These are phyloP conservation scores for Helicorthomorpha holstii DNA, from an alignment of 1,140 invertebrate species.

Conservation along the genomic window DNA sequence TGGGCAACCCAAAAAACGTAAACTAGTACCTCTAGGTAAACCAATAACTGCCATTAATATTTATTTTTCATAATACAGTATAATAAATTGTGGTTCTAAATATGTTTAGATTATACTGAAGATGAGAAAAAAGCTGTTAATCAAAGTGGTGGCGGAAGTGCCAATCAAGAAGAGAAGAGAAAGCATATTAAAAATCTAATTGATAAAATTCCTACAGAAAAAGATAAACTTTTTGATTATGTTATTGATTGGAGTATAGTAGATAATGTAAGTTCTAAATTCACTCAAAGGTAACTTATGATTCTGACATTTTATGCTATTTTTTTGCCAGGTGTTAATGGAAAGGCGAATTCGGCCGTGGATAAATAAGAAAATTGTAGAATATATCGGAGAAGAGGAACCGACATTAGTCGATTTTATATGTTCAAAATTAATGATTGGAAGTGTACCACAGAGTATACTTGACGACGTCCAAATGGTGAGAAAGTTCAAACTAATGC, in stretches of 20 bases:
- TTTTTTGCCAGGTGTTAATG: conserved; percentile 53
- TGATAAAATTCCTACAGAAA: conserved; percentile 95
- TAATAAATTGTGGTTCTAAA: not conserved
- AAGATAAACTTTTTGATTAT: conserved; percentile 86
- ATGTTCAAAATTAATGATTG: conserved; percentile 89
- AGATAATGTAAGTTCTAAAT: conserved; percentile 39
- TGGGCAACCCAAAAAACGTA: conserved; percentile 47
- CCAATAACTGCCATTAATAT: not conserved
- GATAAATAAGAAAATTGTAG: conserved; percentile 99
- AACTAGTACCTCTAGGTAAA: conserved; percentile 60
- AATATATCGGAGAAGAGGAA: conserved; percentile 98
- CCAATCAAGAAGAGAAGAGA: conserved; percentile 72
- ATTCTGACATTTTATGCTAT: conserved; percentile 6
- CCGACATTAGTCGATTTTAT: conserved; percentile 97
- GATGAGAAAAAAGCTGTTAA: conserved; percentile 37
- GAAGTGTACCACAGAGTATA: conserved; percentile 79
- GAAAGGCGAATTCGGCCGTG: conserved; percentile 93
- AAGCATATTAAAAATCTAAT: conserved; percentile 93
- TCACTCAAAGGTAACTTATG: not conserved
- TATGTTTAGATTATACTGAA: conserved; percentile 25
- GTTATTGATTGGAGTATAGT: conserved; percentile 80
- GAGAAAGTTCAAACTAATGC: conserved; percentile 17
- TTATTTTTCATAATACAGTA: not conserved
- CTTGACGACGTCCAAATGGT: conserved; percentile 98
- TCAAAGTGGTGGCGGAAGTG: conserved; percentile 3